Percentiles rank a stretch among this genome's conserved stretches.
Evolutionary conservation across 35 echinoderm and acorn worm genomes (phyloP).

Genomic region (Anneissia japonica): DNA sequence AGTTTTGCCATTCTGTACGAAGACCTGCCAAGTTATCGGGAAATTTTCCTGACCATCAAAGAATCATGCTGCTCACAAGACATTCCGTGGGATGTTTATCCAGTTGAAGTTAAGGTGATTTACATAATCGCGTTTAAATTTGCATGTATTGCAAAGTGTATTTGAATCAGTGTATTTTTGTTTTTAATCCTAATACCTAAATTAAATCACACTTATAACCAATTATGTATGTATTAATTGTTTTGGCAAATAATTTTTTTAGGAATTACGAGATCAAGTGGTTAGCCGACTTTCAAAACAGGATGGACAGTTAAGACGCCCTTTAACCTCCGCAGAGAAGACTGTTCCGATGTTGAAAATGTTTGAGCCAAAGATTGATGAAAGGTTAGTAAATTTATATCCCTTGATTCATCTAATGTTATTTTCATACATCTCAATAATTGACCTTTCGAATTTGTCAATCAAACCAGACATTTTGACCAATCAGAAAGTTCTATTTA

Average conservation of each 20-base stretch:
- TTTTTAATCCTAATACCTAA: too few species aligned
- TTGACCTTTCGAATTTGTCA: background rate
- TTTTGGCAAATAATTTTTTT: too few species aligned
- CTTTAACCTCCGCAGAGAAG: constrained; percentile 61
- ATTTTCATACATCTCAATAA: background rate
- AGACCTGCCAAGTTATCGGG: constrained; percentile 47
- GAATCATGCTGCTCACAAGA: constrained; percentile 11
- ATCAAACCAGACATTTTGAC: background rate
- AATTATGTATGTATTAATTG: too few species aligned
- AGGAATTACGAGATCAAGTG: constrained; percentile 31
- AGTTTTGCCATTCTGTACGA: constrained; percentile 61
- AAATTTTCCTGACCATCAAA: constrained; percentile 64
- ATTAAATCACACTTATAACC: too few species aligned
- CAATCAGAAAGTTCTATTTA: background rate
- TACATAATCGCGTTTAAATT: background rate
- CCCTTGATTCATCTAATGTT: background rate
- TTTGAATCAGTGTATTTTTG: too few species aligned
- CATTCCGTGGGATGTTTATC: constrained; percentile 42
- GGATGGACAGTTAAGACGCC: constrained; percentile 14
- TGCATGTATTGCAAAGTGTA: too few species aligned
- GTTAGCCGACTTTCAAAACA: constrained; percentile 15
- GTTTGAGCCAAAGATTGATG: constrained; percentile 98
- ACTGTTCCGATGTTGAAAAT: constrained; percentile 57
- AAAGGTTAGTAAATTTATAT: constrained; percentile 55
- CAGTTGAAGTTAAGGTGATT: constrained; percentile 53